Base-by-base conservation (phyloP, 2,888 invertebrate species). In the Glyphotaelius pellucidus region DNA sequence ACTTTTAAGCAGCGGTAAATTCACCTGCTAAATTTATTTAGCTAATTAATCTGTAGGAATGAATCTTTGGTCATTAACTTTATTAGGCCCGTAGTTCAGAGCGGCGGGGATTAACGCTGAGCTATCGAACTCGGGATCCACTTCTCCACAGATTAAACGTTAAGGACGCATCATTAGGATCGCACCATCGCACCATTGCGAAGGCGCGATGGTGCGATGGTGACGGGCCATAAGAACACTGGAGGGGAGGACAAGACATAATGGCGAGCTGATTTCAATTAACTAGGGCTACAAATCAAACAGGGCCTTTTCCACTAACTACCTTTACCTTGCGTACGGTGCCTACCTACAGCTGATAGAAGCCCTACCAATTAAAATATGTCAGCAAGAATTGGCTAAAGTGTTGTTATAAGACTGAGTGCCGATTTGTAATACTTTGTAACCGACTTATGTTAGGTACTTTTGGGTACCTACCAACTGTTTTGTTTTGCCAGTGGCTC, bases 281-380 rank as follows among this genome's bases (percentile, higher is more conserved):
- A 95, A 95, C 95, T 95, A 94, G 94, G 95, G 95, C 95, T 95
- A 95, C 95, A 95, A 95, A 95, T 95, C 95, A 95, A 95, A n/a
- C n/a, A 79, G 84, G 81, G 9, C 52, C 86, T 80, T 67, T 67
- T 25, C 67, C 2, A 25, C 9, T 15, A 86, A 31, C 52, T 80
- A 38, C 42, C n/a, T 19, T 67, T 52, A 52, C 52, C 52, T 52
- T 3, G 52, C 52, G 3, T 47, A 19, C 19, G 32, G 90, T 32
- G 25, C 90, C 31, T 19, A 79, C 79, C 32, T 25, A 30, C 30
- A 3, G 87, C 47, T 42, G 80, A 38, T 47, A n/a, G 80, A 31
- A 12, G n/a, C 80, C 42, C 83, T 30, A 30, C 81, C 52, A 83
- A 90, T 89, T 80, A 89, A 89, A 89, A 80, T 80, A 42, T 30